phyloP scores from a whole-genome alignment of 2,113 vertebrate species.

The Bufo bufo region DNA sequence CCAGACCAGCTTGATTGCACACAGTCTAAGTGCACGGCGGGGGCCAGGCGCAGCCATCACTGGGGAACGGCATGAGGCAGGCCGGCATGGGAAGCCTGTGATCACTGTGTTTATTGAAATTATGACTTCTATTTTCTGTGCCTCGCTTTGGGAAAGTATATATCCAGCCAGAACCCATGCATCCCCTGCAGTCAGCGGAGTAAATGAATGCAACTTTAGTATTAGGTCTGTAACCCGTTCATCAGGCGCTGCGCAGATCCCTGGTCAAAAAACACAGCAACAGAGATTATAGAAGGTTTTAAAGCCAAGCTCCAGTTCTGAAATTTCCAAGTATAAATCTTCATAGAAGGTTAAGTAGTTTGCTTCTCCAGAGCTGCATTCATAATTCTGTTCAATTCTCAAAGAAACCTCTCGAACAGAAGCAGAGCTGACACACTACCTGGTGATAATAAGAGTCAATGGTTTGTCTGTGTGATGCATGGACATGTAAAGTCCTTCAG shows the following conservation, averaged over 20 bases:
- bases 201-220: not conserved
- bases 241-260: not conserved
- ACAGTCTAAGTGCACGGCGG: not conserved
- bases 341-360: not conserved
- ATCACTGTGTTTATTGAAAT: conserved; percentile 45
- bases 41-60: not conserved
- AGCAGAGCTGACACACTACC: not conserved
- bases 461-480: no score
- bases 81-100: no score
- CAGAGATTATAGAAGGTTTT: not conserved
- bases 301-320: not conserved
- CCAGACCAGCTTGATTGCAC: conserved; percentile 22
- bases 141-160: conserved; percentile 11
- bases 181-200: not conserved
- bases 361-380: not conserved
- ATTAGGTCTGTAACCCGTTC: not conserved
- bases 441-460: not conserved
- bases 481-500: no score
- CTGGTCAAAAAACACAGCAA: not conserved
- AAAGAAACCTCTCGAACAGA: not conserved
- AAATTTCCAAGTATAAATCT: not conserved
- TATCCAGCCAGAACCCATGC: not conserved
- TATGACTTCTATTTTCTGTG: not conserved
- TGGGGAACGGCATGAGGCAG: not conserved
- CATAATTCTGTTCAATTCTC: not conserved